These are phyloP conservation scores for Podabrus alpinus DNA, from an alignment of 2,888 invertebrate species.

Conservation along the genomic window DNA sequence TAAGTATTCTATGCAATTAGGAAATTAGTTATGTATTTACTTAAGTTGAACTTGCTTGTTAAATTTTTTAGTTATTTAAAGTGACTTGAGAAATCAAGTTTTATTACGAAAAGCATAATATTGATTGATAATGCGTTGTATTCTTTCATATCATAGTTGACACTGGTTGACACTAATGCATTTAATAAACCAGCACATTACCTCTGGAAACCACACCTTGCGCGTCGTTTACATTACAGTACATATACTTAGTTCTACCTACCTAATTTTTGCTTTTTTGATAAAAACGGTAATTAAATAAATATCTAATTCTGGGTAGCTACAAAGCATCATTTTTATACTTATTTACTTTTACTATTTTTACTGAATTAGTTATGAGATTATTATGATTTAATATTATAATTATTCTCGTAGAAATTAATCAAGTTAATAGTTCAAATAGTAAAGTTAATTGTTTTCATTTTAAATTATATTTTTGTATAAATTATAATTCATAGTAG, in stretches of 20 bases:
- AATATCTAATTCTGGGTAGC: not conserved
- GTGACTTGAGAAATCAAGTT: not conserved
- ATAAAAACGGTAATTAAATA: not conserved
- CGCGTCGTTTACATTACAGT: slow-evolving; percentile 27
- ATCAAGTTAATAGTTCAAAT: no score
- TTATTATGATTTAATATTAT: no score
- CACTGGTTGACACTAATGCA: slow-evolving; percentile 18
- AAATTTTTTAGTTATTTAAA: not conserved
- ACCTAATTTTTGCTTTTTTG: slow-evolving; percentile 5
- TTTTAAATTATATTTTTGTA: no score
- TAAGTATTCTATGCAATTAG: no score
- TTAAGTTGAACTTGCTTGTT: no score
- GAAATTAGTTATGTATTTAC: no score
- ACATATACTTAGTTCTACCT: slow-evolving; percentile 30
- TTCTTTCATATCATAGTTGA: slow-evolving; percentile 7
- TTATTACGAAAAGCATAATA: not conserved
- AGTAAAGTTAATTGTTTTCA: no score
- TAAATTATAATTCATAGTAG: no score
- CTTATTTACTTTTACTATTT: no score
- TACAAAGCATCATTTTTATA: no score
- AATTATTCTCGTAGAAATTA: no score
- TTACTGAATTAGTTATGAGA: no score
- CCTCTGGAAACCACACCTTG: slow-evolving; percentile 42
- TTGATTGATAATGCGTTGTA: slow-evolving; percentile 1
- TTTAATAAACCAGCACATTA: slow-evolving; percentile 32